Evolutionary conservation across 2,888 invertebrate genomes (phyloP).

Genomic region (Drosophila pegasa): DNA sequence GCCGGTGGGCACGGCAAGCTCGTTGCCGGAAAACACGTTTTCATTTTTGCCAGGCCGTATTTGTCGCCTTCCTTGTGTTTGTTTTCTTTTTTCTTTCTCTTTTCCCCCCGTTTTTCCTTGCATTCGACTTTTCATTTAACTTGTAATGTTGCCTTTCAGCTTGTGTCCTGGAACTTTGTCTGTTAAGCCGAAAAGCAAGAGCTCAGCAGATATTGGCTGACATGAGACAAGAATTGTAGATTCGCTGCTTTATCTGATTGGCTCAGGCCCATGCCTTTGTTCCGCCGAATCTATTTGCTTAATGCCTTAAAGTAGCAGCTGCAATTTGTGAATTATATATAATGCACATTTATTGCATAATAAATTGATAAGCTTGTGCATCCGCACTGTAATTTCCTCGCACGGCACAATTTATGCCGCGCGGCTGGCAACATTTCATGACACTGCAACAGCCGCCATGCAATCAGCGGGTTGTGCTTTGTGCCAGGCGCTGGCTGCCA

Average conservation of each 20-base stretch:
- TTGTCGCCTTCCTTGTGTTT: slow-evolving; percentile 33
- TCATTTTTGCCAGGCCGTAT: slow-evolving; percentile 46
- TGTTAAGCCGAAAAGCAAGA: slow-evolving; percentile 12
- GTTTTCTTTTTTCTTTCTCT: no score
- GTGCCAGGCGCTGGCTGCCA: slow-evolving; percentile 59
- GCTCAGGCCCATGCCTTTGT: not conserved
- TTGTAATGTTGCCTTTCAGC: slow-evolving; percentile 22
- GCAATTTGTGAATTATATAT: slow-evolving; percentile 12
- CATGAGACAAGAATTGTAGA: slow-evolving; percentile 15
- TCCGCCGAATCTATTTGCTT: not conserved
- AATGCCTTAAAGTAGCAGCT: not conserved
- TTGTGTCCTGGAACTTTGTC: slow-evolving; percentile 34
- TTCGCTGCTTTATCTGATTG: slow-evolving; percentile 7
- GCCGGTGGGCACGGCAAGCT: slow-evolving; percentile 42
- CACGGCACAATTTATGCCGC: slow-evolving; percentile 61
- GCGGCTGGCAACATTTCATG: slow-evolving; percentile 30
- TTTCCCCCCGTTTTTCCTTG: slow-evolving; percentile 7
- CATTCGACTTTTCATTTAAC: slow-evolving; percentile 51
- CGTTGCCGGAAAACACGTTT: slow-evolving; percentile 73
- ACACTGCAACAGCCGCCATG: slow-evolving; percentile 34
- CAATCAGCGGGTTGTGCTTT: slow-evolving; percentile 42
- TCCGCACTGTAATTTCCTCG: slow-evolving; percentile 34
- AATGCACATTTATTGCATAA: not conserved
- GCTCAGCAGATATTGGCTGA: slow-evolving; percentile 2
- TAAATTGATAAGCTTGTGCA: slow-evolving; percentile 3